These are phyloP conservation scores for Caenorhabditis sp. DNA, from an alignment of 2,888 invertebrate genomes.

Conservation along the genomic window DNA sequence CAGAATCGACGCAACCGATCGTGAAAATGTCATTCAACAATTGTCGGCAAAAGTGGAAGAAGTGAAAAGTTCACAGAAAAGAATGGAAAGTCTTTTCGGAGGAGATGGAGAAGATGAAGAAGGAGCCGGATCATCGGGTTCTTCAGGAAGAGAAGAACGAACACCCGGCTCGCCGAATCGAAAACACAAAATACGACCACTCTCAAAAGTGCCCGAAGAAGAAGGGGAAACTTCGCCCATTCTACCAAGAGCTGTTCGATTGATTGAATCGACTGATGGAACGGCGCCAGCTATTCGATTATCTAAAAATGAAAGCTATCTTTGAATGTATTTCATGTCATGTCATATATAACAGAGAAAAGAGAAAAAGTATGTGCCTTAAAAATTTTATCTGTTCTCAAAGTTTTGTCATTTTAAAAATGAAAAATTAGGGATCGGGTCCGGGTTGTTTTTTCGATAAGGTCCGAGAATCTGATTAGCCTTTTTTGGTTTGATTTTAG, in stretches of 20 bases:
- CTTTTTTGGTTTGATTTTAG: too few species aligned
- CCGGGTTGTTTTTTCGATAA: too few species aligned
- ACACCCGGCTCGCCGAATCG: not conserved
- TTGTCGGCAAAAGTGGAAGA: conserved; percentile 44
- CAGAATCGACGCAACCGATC: conserved; percentile 37
- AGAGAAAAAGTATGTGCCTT: too few species aligned
- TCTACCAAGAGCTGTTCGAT: conserved; percentile 26
- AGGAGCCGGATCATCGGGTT: conserved; percentile 3
- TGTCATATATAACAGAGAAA: too few species aligned
- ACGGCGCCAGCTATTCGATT: conserved; percentile 35
- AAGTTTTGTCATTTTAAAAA: too few species aligned
- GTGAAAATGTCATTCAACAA: conserved; percentile 42
- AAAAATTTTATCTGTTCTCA: too few species aligned
- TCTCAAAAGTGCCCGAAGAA: conserved; percentile 36
- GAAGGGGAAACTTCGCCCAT: conserved; percentile 32
- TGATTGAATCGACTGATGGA: conserved; percentile 27
- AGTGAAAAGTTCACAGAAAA: conserved; percentile 34
- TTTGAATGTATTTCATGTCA: not conserved
- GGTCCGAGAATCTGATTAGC: too few species aligned
- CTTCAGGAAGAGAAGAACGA: conserved; percentile 16
- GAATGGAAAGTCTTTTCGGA: conserved; percentile 43
- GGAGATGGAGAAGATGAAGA: conserved; percentile 23
- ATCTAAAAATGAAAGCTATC: conserved; percentile 38
- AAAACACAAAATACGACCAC: conserved; percentile 11
- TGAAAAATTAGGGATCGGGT: too few species aligned